These are phyloP conservation scores for Cyanoderma ruficeps DNA, from an alignment of 2,113 vertebrate genomes.

Conservation along the genomic window DNA sequence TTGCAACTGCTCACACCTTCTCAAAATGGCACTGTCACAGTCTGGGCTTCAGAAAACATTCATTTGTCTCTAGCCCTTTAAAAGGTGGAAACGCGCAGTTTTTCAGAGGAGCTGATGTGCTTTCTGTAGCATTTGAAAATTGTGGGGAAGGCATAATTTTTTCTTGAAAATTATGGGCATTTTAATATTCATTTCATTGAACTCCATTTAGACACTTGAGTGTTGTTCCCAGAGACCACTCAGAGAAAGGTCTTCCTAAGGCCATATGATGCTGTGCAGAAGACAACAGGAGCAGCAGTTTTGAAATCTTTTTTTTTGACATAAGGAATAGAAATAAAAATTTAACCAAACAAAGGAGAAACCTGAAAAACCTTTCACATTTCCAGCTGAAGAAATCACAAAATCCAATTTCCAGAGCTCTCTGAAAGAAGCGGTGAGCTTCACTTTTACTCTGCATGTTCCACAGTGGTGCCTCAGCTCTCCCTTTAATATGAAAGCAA, in stretches of 20 bases:
- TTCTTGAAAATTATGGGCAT: background rate
- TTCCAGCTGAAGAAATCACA: background rate
- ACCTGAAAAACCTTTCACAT: background rate
- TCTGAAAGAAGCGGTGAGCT: background rate
- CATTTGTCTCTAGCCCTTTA: background rate
- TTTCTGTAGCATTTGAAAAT: background rate
- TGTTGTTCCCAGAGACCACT: background rate
- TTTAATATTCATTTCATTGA: background rate
- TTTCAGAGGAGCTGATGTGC: background rate
- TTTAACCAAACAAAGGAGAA: background rate
- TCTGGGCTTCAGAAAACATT: background rate
- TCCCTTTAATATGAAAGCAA: background rate
- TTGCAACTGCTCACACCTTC: background rate
- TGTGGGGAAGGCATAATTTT: background rate
- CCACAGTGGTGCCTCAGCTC: background rate
- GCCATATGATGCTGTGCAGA: background rate
- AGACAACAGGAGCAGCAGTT: background rate
- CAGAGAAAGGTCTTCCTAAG: background rate
- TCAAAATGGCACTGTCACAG: background rate
- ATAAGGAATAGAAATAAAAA: background rate
- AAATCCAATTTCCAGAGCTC: background rate
- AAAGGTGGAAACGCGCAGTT: background rate
- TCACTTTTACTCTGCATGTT: background rate
- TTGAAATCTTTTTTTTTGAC: background rate
- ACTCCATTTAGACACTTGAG: background rate